Conservation (phyloP, 1,140 invertebrate species). For the Periplaneta americana region DNA sequence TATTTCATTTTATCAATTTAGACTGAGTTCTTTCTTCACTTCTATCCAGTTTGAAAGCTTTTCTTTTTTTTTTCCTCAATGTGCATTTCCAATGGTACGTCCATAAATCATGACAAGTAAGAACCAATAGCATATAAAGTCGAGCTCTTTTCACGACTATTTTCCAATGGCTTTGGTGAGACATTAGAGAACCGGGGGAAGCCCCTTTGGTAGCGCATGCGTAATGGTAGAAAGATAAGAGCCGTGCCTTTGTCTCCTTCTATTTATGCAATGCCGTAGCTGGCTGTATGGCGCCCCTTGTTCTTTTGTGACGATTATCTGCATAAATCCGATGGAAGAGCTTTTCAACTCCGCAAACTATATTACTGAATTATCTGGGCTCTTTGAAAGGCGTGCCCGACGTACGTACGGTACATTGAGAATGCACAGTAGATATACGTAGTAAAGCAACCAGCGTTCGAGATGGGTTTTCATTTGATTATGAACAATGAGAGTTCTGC, state of each 20-base stretch:
- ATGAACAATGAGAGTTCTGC: conserved; percentile 19
- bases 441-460: conserved; percentile 2
- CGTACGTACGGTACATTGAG: conserved; percentile 10
- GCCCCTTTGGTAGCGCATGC: conserved; percentile 15
- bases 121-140: conserved; percentile 19
- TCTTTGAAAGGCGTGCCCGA: conserved; percentile 13
- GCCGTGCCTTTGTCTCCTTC: conserved; percentile 19
- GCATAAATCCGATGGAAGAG: conserved; percentile 23
- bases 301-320: conserved; percentile 24
- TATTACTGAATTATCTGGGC: conserved; percentile 23
- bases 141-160: conserved; percentile 13
- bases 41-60: background rate
- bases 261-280: conserved; percentile 22
- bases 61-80: background rate
- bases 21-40: conserved; percentile 4
- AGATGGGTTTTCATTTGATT: conserved; percentile 20
- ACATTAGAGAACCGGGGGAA: conserved; percentile 17
- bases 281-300: conserved; percentile 12
- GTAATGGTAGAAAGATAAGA: conserved; percentile 22
- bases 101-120: conserved; percentile 19
- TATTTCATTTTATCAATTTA: conserved; percentile 14
- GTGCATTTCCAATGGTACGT: conserved; percentile 8
- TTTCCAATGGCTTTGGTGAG: conserved; percentile 20
- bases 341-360: conserved; percentile 23
- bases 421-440: conserved; percentile 10